Percentiles rank a stretch among this genome's conserved stretches.
These are phyloP conservation scores for Girardia tigrina DNA, from an alignment of 2,888 invertebrate species.

Conservation along the genomic window DNA sequence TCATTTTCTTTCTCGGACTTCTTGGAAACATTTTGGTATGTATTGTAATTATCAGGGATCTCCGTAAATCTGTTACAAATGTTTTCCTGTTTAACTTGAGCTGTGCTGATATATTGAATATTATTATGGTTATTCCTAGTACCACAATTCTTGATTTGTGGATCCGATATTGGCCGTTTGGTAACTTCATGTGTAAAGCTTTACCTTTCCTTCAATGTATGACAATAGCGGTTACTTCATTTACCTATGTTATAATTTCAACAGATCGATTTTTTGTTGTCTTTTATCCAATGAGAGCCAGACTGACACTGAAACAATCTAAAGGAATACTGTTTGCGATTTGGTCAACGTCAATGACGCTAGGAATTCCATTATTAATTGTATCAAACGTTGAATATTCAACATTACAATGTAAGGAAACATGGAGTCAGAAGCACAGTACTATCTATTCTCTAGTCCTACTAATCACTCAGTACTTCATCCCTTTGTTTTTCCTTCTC, in stretches of 20 bases:
- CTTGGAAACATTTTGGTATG: conserved; percentile 27
- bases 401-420: conserved; percentile 2
- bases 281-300: conserved; percentile 26
- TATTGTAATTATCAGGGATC: conserved; percentile 27
- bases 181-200: conserved; percentile 24
- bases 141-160: conserved; percentile 29
- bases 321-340: background rate
- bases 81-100: conserved; percentile 34
- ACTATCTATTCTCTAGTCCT: conserved; percentile 32
- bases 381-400: background rate
- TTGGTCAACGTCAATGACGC: background rate
- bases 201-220: conserved; percentile 31
- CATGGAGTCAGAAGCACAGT: conserved; percentile 6
- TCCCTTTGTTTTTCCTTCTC: conserved; percentile 44
- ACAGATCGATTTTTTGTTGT: conserved; percentile 32
- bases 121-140: conserved; percentile 27
- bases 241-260: conserved; percentile 34
- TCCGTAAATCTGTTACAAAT: conserved; percentile 28
- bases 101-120: conserved; percentile 32
- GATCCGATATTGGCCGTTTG: conserved; percentile 31
- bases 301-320: conserved; percentile 32
- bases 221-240: conserved; percentile 26
- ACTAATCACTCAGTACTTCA: conserved; percentile 37
- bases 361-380: conserved; percentile 25
- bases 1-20: conserved; percentile 23